A percentile compares a stretch with the other conserved stretches of the same genome.
phyloP scores from a whole-genome alignment of 2,888 invertebrate species.

The Entomobrya multifasciata region DNA sequence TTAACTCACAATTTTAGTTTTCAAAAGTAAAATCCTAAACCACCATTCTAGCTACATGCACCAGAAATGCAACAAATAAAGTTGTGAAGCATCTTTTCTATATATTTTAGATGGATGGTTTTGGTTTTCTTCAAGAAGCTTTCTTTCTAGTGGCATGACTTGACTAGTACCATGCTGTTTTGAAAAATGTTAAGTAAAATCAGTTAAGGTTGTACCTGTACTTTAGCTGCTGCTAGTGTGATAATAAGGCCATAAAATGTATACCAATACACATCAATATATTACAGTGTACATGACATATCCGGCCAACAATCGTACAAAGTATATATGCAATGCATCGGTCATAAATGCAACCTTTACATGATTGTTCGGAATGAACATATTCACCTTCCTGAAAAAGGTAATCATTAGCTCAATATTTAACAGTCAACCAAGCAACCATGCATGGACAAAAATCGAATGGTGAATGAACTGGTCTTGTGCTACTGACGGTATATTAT shows the following conservation, averaged over 20 bases:
- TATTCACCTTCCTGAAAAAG: conserved; percentile 7
- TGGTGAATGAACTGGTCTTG: conserved; percentile 10
- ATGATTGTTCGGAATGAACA: no score
- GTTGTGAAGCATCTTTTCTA: background rate
- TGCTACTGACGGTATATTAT: conserved; percentile 37
- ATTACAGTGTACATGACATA: no score
- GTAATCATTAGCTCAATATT: conserved; percentile 32
- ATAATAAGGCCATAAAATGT: background rate
- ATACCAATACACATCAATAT: background rate
- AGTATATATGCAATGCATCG: background rate
- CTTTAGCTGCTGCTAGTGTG: background rate
- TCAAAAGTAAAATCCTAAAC: conserved; percentile 14
- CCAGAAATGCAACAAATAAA: conserved; percentile 13
- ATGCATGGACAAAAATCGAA: background rate
- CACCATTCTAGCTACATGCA: background rate
- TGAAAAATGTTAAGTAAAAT: background rate
- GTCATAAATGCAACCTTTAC: background rate
- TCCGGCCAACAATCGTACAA: background rate
- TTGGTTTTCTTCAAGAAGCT: background rate
- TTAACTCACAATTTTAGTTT: conserved; percentile 16
- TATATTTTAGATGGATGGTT: background rate
- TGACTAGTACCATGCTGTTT: no score
- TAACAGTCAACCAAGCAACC: conserved; percentile 38
- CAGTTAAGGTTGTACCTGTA: background rate
- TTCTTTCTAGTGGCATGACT: no score